Conservation (phyloP, 2,797 vertebrate genomes). For the Thaleichthys pacificus region DNA sequence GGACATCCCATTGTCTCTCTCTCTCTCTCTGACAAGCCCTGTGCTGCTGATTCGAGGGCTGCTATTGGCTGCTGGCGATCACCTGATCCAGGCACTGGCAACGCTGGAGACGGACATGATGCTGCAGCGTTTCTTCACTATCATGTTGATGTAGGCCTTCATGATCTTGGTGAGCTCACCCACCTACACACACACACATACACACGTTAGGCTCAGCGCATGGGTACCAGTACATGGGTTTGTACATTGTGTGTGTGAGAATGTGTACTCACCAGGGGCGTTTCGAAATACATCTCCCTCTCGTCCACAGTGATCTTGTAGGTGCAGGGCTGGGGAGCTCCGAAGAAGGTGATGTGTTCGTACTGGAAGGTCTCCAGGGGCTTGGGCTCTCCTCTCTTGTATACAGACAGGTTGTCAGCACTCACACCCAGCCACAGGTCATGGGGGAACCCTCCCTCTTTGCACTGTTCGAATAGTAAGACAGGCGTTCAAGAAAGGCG, state of each 20-base stretch:
- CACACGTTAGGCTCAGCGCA: background rate
- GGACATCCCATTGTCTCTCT: slow-evolving; percentile 26
- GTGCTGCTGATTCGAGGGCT: slow-evolving; percentile 33
- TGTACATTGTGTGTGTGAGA: background rate
- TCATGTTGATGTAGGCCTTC: slow-evolving; percentile 95
- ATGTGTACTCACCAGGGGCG: slow-evolving; percentile 76
- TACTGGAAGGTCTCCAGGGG: slow-evolving; percentile 92
- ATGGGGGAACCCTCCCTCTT: slow-evolving; percentile 92
- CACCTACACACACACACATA: slow-evolving; percentile 70
- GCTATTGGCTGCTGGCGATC: slow-evolving; percentile 66
- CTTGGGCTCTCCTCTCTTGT: slow-evolving; percentile 89
- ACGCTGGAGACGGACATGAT: slow-evolving; percentile 85
- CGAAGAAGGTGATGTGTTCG: slow-evolving; percentile 92
- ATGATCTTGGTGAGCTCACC: slow-evolving; percentile 94
- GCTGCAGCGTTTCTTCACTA: slow-evolving; percentile 94
- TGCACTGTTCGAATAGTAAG: slow-evolving; percentile 75
- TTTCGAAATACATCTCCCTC: slow-evolving; percentile 95
- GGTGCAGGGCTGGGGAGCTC: slow-evolving; percentile 88
- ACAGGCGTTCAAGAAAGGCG: background rate
- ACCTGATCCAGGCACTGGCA: slow-evolving; percentile 83
- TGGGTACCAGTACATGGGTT: background rate
- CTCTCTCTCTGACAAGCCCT: slow-evolving; percentile 18
- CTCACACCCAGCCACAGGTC: slow-evolving; percentile 93
- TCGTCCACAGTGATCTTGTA: slow-evolving; percentile 93
- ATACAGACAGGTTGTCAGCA: slow-evolving; percentile 88